These are phyloP conservation scores for Manis javanica DNA, from an alignment of 2,797 vertebrate species.

Conservation along the genomic window DNA sequence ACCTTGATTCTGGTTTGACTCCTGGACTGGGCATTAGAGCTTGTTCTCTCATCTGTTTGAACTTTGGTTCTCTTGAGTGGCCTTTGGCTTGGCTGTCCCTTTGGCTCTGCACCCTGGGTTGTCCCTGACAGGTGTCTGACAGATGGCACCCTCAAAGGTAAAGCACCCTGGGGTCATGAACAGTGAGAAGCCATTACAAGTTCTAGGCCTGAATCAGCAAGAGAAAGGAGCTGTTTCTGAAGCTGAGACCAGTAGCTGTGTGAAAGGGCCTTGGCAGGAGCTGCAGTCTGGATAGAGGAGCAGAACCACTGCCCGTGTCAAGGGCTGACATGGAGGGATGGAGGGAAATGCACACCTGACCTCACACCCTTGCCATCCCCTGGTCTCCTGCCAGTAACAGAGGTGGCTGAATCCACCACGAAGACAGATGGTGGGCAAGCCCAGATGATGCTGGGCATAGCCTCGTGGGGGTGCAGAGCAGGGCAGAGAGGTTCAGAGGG, in stretches of 20 bases:
- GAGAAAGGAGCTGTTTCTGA: not conserved
- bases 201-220: not conserved
- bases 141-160: not conserved
- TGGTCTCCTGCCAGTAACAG: not conserved
- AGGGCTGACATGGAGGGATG: not conserved
- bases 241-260: not conserved
- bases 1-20: not conserved
- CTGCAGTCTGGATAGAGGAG: not conserved
- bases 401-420: not conserved
- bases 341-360: not conserved
- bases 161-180: not conserved
- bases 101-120: not conserved
- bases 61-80: not conserved
- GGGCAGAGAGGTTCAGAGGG: not conserved
- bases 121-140: not conserved
- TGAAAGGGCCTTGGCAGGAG: not conserved
- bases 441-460: not conserved
- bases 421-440: not conserved
- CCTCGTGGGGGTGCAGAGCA: not conserved
- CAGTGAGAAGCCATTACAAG: not conserved
- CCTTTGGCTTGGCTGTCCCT: not conserved
- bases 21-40: not conserved
- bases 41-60: not conserved
- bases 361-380: not conserved
- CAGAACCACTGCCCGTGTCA: not conserved